These are phyloP conservation scores for Propithecus perrieri DNA, from an alignment of 2,797 vertebrate species.

Conservation along the genomic window DNA sequence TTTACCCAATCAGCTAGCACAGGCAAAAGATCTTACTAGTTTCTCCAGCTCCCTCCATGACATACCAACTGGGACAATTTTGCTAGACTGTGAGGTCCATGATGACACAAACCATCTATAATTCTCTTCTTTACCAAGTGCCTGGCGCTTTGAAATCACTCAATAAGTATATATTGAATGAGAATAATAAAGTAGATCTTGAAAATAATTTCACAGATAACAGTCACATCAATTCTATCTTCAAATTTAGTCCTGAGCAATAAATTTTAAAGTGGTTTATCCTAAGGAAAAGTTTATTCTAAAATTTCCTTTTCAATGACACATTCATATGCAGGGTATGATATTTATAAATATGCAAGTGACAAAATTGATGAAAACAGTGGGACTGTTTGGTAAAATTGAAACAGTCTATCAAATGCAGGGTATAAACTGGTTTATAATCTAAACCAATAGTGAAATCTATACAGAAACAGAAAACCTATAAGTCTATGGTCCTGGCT, in stretches of 20 bases:
- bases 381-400: background rate
- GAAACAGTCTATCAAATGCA: background rate
- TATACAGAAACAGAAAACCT: conserved; percentile 2
- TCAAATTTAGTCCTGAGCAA: background rate
- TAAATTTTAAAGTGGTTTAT: conserved; percentile 33
- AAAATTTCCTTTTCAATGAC: background rate
- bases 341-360: background rate
- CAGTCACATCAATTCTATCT: background rate
- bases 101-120: background rate
- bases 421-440: background rate
- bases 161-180: background rate
- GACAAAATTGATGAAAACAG: background rate
- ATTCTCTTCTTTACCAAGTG: background rate
- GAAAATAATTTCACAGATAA: conserved; percentile 9
- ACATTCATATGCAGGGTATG: background rate
- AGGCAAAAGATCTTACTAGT: background rate
- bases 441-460: background rate
- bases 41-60: background rate
- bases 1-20: background rate
- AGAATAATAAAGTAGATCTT: background rate
- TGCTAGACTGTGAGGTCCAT: background rate
- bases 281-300: background rate
- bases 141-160: background rate
- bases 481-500: background rate
- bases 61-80: background rate